Conservation (phyloP, 2,888 invertebrate species). For the Patella depressa region DNA sequence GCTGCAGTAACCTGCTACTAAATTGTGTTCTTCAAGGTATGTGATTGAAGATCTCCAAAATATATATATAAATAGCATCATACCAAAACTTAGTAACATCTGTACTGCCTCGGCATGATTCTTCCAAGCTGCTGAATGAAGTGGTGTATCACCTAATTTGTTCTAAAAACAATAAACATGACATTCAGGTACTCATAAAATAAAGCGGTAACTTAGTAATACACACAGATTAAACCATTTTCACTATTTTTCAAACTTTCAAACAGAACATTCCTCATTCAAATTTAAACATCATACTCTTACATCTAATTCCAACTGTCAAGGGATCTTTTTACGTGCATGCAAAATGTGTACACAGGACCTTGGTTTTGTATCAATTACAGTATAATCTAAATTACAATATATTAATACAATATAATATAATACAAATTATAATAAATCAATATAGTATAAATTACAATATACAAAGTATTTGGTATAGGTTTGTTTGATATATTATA, state of each 20-base stretch:
- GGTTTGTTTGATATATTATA: too few relatives aligned
- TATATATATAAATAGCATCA: conserved; percentile 12
- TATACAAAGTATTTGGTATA: too few relatives aligned
- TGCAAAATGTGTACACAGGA: too few relatives aligned
- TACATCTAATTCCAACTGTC: not conserved
- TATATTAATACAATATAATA: too few relatives aligned
- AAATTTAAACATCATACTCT: not conserved
- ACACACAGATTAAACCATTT: not conserved
- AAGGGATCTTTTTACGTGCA: too few relatives aligned
- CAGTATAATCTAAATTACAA: too few relatives aligned
- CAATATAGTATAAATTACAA: too few relatives aligned
- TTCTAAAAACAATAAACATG: conserved; percentile 72
- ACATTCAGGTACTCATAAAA: not conserved
- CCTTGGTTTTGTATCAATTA: too few relatives aligned
- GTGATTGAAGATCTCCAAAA: not conserved
- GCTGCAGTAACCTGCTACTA: too few relatives aligned
- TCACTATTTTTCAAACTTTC: not conserved
- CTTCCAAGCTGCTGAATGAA: conserved; percentile 77
- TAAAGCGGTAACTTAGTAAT: not conserved
- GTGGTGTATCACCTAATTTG: conserved; percentile 78
- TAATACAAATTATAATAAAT: too few relatives aligned
- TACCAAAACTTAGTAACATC: conserved; percentile 74
- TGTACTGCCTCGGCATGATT: conserved; percentile 76
- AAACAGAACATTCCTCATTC: not conserved
- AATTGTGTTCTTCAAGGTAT: too few relatives aligned